Evolutionary conservation across 2,113 vertebrate species (phyloP).

Genomic region (Petrocephalus microphthalmus): DNA sequence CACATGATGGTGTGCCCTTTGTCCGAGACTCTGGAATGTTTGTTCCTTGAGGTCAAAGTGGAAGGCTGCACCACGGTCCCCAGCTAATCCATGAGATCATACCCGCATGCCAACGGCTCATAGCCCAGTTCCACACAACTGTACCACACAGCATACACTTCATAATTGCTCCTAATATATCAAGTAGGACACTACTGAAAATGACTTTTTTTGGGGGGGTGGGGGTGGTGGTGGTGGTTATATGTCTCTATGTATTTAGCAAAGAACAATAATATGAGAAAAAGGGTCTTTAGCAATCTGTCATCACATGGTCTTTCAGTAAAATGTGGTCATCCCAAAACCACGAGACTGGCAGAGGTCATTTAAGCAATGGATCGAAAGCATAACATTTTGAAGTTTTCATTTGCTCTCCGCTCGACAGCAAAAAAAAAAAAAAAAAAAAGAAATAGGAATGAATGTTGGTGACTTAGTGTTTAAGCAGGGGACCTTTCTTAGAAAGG

Average conservation of each 20-base stretch:
- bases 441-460: not conserved
- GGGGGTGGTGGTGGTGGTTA: not conserved
- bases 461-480: not conserved
- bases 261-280: not conserved
- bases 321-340: not conserved
- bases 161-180: not conserved
- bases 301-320: not conserved
- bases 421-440: not conserved
- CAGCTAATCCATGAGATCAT: not conserved
- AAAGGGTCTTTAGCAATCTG: not conserved
- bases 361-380: not conserved
- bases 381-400: not conserved
- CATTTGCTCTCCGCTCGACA: not conserved
- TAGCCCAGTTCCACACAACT: not conserved
- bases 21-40: not conserved
- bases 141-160: not conserved
- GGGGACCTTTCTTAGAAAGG: not conserved
- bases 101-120: not conserved
- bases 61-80: not conserved
- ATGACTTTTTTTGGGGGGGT: not conserved
- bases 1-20: not conserved
- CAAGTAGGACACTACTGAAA: not conserved
- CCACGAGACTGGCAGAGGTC: not conserved
- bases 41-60: not conserved
- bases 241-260: not conserved